These are phyloP conservation scores for Brachionus koreanus DNA, from an alignment of 1,140 invertebrate species.

Conservation along the genomic window DNA sequence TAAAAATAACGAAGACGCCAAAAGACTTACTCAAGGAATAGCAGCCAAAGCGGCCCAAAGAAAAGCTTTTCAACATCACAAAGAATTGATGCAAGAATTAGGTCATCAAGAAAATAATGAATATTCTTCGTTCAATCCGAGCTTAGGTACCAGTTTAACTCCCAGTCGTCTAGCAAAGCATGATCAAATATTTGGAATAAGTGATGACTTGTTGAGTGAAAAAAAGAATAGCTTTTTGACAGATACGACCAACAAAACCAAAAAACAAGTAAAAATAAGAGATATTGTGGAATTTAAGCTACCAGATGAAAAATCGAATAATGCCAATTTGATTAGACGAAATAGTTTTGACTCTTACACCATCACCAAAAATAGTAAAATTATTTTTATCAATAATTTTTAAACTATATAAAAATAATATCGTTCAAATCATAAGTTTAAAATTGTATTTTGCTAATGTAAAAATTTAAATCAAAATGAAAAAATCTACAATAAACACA, in stretches of 20 bases:
- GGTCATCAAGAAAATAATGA: neutral
- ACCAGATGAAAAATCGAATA: neutral
- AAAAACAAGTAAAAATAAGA: constrained; percentile 41
- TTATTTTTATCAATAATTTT: too few relatives aligned
- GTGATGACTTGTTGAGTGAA: neutral
- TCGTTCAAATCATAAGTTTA: too few relatives aligned
- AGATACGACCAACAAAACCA: constrained; percentile 2
- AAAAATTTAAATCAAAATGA: too few relatives aligned
- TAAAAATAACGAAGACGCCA: constrained; percentile 4
- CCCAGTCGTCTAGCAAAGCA: constrained; percentile 53
- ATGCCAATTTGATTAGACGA: neutral
- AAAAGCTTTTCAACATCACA: constrained; percentile 35
- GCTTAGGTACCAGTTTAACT: constrained; percentile 47
- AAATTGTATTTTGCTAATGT: too few relatives aligned
- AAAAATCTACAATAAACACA: too few relatives aligned
- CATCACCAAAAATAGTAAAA: neutral
- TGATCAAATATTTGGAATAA: constrained; percentile 45
- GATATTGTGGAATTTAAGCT: constrained; percentile 40
- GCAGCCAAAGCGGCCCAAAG: constrained; percentile 39
- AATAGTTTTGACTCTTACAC: constrained; percentile 7
- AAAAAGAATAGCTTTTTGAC: constrained; percentile 32
- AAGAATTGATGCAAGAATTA: constrained; percentile 43
- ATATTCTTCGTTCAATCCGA: constrained; percentile 51
- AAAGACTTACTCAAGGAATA: constrained; percentile 40
- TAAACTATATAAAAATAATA: too few relatives aligned